Percentiles rank a stretch among this genome's conserved stretches.
Evolutionary conservation across 1,140 invertebrate genomes (phyloP).

Genomic region (Globodera rostochiensis): DNA sequence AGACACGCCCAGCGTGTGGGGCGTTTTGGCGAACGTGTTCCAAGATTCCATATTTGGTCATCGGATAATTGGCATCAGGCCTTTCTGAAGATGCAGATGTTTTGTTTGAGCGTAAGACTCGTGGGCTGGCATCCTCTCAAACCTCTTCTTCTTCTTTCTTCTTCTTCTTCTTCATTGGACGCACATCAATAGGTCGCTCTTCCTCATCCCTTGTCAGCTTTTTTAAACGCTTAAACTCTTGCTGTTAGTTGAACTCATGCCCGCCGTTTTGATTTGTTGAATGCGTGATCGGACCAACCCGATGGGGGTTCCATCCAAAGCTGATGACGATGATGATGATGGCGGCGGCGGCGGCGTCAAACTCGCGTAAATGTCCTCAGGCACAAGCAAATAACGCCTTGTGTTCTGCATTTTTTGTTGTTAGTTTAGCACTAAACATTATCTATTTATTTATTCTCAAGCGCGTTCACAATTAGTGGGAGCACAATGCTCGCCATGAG

Average conservation of each 20-base stretch:
- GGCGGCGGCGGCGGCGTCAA: background rate
- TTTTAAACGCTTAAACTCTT: conserved; percentile 17
- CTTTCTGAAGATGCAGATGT: background rate
- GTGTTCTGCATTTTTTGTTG: background rate
- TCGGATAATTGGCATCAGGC: background rate
- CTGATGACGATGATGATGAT: too few relatives aligned
- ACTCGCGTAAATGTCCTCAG: conserved; percentile 33
- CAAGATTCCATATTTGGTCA: background rate
- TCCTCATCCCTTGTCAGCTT: conserved; percentile 3
- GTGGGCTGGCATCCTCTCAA: background rate
- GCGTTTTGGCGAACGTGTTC: background rate
- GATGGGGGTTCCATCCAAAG: background rate
- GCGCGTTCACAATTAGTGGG: background rate
- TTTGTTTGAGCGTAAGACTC: background rate
- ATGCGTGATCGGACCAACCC: background rate
- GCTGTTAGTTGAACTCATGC: too few relatives aligned
- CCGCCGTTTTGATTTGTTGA: background rate
- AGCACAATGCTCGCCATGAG: conserved; percentile 18
- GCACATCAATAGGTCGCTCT: conserved; percentile 11
- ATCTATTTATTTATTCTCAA: background rate
- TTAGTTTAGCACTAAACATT: too few relatives aligned
- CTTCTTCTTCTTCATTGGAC: background rate
- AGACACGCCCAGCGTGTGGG: background rate
- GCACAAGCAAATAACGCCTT: conserved; percentile 31
- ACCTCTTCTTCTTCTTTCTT: background rate